Evolutionary conservation across 1,140 invertebrate species (phyloP).

Genomic region (Phenacoccus solenopsis): DNA sequence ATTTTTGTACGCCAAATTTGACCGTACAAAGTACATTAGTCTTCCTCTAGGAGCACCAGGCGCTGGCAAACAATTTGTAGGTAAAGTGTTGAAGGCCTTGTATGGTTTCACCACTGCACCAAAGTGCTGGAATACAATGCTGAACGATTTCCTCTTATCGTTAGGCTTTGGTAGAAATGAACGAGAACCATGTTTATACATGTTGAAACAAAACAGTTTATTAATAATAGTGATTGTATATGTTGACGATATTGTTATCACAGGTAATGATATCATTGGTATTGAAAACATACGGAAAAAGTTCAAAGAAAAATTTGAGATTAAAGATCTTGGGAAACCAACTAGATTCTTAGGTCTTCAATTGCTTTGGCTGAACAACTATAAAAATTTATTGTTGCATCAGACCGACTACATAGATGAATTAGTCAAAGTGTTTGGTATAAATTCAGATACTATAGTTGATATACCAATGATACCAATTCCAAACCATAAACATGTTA

Average conservation of each 20-base stretch:
- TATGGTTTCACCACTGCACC: conserved; percentile 30
- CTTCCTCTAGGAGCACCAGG: neutral
- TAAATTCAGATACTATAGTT: conserved; percentile 26
- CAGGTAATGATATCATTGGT: conserved; percentile 21
- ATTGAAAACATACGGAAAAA: conserved; percentile 25
- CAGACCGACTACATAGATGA: conserved; percentile 26
- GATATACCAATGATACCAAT: conserved; percentile 25
- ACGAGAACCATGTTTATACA: conserved; percentile 27
- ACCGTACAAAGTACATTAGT: neutral
- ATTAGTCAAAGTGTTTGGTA: conserved; percentile 27
- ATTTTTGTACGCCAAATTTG: neutral
- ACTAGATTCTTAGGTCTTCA: conserved; percentile 30
- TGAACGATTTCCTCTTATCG: conserved; percentile 28
- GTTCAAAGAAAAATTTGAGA: conserved; percentile 25
- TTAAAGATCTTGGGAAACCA: conserved; percentile 19
- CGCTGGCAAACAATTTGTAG: neutral
- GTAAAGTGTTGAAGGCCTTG: conserved; percentile 21
- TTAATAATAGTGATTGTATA: conserved; percentile 27
- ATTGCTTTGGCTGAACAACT: conserved; percentile 25
- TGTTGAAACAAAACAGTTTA: neutral
- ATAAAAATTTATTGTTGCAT: conserved; percentile 24
- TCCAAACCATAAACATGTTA: neutral
- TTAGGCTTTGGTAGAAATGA: conserved; percentile 22
- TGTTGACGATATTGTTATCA: conserved; percentile 33
- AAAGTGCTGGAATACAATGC: conserved; percentile 30